A percentile compares a stretch with the other conserved stretches of the same genome.
Evolutionary conservation across 2,888 invertebrate species (phyloP).

Genomic region (Netelia inedita): DNA sequence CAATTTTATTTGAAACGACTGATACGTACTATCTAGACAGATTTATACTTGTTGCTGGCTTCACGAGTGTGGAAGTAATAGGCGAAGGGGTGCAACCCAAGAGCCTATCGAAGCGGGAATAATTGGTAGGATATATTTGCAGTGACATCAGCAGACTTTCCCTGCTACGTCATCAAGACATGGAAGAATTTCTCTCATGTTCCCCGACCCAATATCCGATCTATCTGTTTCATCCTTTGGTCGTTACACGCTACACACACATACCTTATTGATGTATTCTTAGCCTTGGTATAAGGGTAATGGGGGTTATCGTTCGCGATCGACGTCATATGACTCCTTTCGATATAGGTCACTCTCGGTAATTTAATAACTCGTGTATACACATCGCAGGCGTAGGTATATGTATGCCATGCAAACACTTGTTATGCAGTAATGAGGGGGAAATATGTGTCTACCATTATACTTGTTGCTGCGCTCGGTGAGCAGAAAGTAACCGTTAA

Average conservation of each 20-base stretch:
- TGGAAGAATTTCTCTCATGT: conserved; percentile 4
- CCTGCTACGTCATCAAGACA: conserved; percentile 7
- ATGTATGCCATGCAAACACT: conserved; percentile 36
- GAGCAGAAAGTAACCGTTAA: conserved; percentile 50
- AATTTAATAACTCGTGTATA: not conserved
- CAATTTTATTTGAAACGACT: no score
- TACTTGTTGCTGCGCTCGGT: conserved; percentile 62
- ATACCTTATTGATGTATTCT: no score
- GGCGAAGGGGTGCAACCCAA: conserved; percentile 37
- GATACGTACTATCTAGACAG: no score
- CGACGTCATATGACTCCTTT: conserved; percentile 7
- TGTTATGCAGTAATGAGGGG: conserved; percentile 46
- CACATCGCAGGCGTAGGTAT: not conserved
- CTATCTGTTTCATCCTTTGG: not conserved
- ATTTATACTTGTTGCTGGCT: conserved; percentile 56
- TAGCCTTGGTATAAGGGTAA: no score
- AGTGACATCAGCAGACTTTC: not conserved
- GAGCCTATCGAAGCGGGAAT: conserved; percentile 42
- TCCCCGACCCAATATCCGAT: conserved; percentile 5
- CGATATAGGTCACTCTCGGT: not conserved
- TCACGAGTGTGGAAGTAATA: conserved; percentile 40
- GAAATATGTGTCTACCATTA: conserved; percentile 52
- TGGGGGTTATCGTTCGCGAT: not conserved
- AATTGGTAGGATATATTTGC: conserved; percentile 26
- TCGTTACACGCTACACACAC: not conserved